Base-by-base conservation (phyloP, 2,888 invertebrate genomes). In the Cataglyphis albicans region DNA sequence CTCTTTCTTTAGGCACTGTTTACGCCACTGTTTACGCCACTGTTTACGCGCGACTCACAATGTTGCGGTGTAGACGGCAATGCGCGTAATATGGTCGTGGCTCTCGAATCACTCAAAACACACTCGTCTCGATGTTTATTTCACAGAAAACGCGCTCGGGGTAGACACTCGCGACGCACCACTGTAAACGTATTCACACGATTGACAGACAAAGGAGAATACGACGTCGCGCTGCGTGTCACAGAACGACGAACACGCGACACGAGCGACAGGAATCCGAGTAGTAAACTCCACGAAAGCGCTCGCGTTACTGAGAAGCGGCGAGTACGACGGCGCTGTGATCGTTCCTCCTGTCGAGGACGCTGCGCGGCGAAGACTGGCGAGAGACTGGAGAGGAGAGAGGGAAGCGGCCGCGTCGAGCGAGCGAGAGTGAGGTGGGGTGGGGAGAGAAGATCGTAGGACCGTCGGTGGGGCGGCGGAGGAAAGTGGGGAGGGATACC, bases 261-360 rank as follows among this genome's bases (percentile, higher is more conserved):
- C 81, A 64, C 84, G 61, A 67, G 67, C 74, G 75, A 63, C 84
- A 63, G 38, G 61, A 61, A 78, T 78, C 38, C 67, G 4, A 52
- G 57, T 21, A 90, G 89, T 89, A 83, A 89, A 90, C 93, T 91
- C 90, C 82, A 89, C 92, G 92, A 88, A 90, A 91, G 93, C 94
- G 92, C 90, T 93, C 93, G 93, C 93, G 92, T 93, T 92, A 93
- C 94, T 93, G 93, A 93, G 91, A 93, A 93, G 84, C 90, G 90
- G 86, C 91, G 90, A 90, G 91, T 91, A 85, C 91, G 89, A 9
- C 90, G 93, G 91, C 93, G 93, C 91, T 93, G 90, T 86, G 10
- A 84, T 92, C 92, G 92, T 84, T 59, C 25, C 55, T 65, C n/a
- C 83, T 89, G 83, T 83, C 86, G 85, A 85, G 82, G 72, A 82